Evolutionary conservation across 30 jellyfish, hydroid and myxozoan genomes (phyloP), one percentile per base, ranked within the genome.

Genomic region (Aurelia sp.): DNA sequence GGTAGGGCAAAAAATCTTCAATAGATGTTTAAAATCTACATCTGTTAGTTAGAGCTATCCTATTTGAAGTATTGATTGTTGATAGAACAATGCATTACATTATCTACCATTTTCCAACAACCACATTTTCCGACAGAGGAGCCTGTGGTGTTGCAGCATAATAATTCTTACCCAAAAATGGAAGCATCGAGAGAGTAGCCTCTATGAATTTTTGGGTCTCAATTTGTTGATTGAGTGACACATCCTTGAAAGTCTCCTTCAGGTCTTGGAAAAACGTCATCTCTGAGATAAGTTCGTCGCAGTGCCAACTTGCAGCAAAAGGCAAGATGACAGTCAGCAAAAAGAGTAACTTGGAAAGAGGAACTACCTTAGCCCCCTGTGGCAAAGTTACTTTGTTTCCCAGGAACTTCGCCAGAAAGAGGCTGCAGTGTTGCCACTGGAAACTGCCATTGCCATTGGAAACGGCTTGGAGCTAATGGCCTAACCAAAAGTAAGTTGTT

Each of bases 191-290:
- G n/a, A 84, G 72, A 69, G 93, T 67, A 3, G 98, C 98, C 62
- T 91, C 92, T 44, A 91, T 37, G 51, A 91, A 91, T 6, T 90
- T 48, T 15, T 85, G 53, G 11, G 98, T 91, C 6, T 23, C 81
- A 23, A 91, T 91, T 57, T 86, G 78, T 30, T 87, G 93, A 86
- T 91, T 92, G 70, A 74, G 94, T n/a, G 96, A 96, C 10, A 91
- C 72, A 22, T 81, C 91, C 16, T 51, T 50, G 63, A 81, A 81
- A 68, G 84, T 68, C 71, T 68, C 79, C 73, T 81, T 53, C 71
- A 81, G 44, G 62, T 35, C 68, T 22, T 84, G 78, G 60, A 81
- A 81, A 63, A 81, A 81, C 30, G 91, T 16, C 91, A 81, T 81
- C 18, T 9, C 50, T 59, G 37, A 10, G 6, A 18, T 10, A 63